Evolutionary conservation across 2,113 vertebrate species (phyloP), one percentile per base, ranked within the genome.

Genomic region (Dolichallabes microphthalmus): DNA sequence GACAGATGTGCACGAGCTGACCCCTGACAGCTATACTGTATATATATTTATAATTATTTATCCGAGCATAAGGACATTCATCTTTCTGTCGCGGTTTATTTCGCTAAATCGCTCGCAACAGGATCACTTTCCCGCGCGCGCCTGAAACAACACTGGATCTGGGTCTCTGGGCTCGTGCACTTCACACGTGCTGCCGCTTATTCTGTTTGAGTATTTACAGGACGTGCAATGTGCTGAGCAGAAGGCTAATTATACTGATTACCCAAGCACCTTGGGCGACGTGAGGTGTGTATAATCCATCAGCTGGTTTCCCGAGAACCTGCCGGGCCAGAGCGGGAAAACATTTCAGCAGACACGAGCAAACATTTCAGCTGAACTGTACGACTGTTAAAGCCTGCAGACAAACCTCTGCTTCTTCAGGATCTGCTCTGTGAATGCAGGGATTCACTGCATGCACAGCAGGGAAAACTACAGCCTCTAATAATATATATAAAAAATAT

Each of bases 11-110:
- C 66, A 12, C n/a, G 55, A 52, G n/a, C 25, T 53, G n/a, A 50
- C 39, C 1, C 39, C 71, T 27, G 73, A 53, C 27, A 17, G 60
- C 22, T 82, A 14, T 53, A 63, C 25, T 22, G 45, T 1, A 1
- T 55, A 57, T 35, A 25, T 15, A 22, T n/a, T n/a, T 55, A 17
- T 35, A 53, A 86, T 74, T 81, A 81, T 86, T 82, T 73, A 75
- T 75, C 57, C 45, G 39, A 22, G 53, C 60, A 61, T 63, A 81
- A 80, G 63, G 77, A n/a, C 63, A 39, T 82, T 58, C 39, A 81
- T 86, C 85, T 86, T 86, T 64, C 85, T 66, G 85, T 81, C 85
- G 73, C 15, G 27, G 52, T 63, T 58, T 61, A 85, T 85, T 81
- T 63, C 39, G 27, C 35, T 9, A 35, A 86, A 81, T 86, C 84